Conservation (phyloP, 2,797 vertebrate genomes). For the Falco berigora region DNA sequence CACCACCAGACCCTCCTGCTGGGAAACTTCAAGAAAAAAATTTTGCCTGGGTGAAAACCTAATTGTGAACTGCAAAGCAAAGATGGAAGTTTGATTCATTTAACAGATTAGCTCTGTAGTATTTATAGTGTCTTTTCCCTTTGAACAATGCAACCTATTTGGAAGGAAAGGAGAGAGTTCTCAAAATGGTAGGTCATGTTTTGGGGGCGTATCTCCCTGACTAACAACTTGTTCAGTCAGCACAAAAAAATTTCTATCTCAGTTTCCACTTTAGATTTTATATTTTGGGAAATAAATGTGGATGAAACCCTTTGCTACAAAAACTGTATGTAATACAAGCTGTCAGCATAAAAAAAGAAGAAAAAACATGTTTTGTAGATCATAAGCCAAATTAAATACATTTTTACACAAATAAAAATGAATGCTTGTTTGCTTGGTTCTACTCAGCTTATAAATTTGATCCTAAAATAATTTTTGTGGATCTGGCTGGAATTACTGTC, state of each 20-base stretch:
- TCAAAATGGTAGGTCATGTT: neutral
- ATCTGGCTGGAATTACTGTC: neutral
- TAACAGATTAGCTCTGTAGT: neutral
- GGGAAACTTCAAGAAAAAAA: neutral
- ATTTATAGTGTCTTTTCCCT: neutral
- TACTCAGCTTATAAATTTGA: neutral
- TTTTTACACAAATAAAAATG: neutral
- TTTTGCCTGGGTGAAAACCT: neutral
- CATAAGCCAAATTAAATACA: neutral
- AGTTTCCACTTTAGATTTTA: constrained; percentile 1
- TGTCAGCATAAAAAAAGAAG: neutral
- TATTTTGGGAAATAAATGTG: constrained; percentile 13
- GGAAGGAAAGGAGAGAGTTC: neutral
- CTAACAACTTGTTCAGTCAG: neutral
- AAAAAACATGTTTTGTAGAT: neutral
- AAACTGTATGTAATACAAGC: constrained; percentile 1
- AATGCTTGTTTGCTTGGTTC: neutral
- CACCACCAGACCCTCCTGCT: neutral
- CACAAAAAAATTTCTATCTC: neutral
- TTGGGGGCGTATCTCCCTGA: neutral
- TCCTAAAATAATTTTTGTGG: constrained; percentile 20
- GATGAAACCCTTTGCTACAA: constrained; percentile 6
- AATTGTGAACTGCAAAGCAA: neutral
- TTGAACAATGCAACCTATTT: neutral
- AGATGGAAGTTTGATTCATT: neutral